Evolutionary conservation across 2,113 vertebrate species (phyloP), one percentile per base, ranked within the genome.

Genomic region (Dascyllus trimaculatus): DNA sequence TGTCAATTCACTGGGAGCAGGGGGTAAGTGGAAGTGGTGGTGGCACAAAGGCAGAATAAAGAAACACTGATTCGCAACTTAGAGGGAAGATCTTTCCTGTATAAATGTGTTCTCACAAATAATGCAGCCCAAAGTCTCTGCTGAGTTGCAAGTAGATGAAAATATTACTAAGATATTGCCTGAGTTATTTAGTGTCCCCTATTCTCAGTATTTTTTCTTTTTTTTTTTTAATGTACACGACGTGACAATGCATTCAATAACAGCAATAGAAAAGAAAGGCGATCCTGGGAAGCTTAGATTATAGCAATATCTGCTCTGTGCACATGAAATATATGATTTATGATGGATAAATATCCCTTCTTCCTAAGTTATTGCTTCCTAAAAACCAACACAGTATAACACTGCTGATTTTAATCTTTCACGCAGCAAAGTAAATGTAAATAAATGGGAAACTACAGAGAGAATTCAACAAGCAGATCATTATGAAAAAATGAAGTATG

Each of bases 191-290:
- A 1, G 29, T 14, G 25, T 62, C 43, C 54, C 9, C 40, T n/a
- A 62, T 26, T 24, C 7, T 35, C 7, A 29, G 7, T 35, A 9
- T 35, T 35, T 35, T 35, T 35, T 35, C 9, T 35, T 35, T 35
- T 35, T 10, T 40, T 53, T 70, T 82, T 64, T 52, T 53, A 61
- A 74, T 53, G 1, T 73, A 82, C 70, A 61, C 38, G 25, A 72
- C 69, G 13, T 54, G 21, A 66, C 71, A 77, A 1, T 3, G 59
- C 26, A 71, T 68, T 75, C n/a, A 10, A 59, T 38, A 46, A 21
- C 51, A 56, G 32, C 5, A 29, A 38, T 21, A 46, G 6, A 29
- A 66, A 49, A 19, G 29, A 46, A 56, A 63, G 32, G 68, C 68
- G 32, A 61, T 45, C 53, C 14, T 38, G 32, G 1, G 17, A 40